These are phyloP conservation scores for Anoplius nigerrimus DNA, from an alignment of 2,888 invertebrate genomes.

Conservation along the genomic window DNA sequence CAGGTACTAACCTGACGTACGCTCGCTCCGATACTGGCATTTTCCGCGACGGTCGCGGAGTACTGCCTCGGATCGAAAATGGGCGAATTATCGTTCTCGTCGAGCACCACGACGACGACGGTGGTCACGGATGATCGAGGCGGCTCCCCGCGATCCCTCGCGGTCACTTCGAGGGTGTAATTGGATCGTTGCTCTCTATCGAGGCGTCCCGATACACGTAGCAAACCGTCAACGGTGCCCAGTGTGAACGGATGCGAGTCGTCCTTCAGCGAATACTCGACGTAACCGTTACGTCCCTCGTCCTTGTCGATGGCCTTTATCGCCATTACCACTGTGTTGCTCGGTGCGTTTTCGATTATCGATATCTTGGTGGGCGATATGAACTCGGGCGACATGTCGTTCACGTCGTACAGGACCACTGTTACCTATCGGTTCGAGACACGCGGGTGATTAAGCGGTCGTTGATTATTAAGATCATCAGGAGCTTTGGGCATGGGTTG, in stretches of 20 bases:
- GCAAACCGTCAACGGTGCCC: constrained; percentile 90
- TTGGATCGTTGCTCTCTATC: constrained; percentile 88
- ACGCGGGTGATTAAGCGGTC: constrained; percentile 18
- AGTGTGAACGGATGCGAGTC: constrained; percentile 83
- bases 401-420: constrained; percentile 91
- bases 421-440: constrained; percentile 82
- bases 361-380: constrained; percentile 86
- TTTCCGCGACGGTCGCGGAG: constrained; percentile 92
- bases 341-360: constrained; percentile 89
- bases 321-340: constrained; percentile 91
- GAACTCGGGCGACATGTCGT: constrained; percentile 93
- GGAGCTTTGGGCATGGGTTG: too few relatives aligned
- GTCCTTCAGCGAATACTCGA: constrained; percentile 87
- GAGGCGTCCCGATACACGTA: constrained; percentile 89
- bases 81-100: constrained; percentile 94
- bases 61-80: constrained; percentile 93
- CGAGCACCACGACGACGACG: constrained; percentile 85
- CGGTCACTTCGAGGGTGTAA: constrained; percentile 87
- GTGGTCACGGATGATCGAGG: constrained; percentile 83
- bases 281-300: constrained; percentile 93
- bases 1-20: constrained; percentile 85
- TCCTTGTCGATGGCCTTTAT: constrained; percentile 93
- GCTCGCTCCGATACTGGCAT: constrained; percentile 94
- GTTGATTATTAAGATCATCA: constrained; percentile 7
- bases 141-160: constrained; percentile 92